These are phyloP conservation scores for Octodon degus DNA, from an alignment of 2,113 vertebrate species.

Conservation along the genomic window DNA sequence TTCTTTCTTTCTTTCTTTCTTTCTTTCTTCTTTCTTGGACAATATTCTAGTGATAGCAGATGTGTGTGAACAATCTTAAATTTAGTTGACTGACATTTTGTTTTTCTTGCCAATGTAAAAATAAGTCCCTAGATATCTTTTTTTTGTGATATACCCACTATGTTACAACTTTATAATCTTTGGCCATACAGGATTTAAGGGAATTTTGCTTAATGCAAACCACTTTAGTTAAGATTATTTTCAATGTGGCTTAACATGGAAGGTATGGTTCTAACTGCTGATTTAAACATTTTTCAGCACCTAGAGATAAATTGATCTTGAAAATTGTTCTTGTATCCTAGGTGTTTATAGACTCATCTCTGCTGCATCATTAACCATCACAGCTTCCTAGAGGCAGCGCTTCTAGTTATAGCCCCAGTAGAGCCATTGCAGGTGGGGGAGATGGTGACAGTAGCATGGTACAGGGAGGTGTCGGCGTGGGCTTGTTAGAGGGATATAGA, in stretches of 20 bases:
- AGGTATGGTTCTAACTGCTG: neutral
- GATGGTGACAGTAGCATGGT: neutral
- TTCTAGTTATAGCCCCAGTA: neutral
- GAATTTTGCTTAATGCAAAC: constrained; percentile 20
- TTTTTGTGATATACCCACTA: neutral
- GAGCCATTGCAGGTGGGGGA: neutral
- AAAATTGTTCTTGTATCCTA: neutral
- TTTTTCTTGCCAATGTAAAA: constrained; percentile 73
- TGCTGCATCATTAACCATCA: neutral
- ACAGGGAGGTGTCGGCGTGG: neutral
- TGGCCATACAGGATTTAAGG: neutral
- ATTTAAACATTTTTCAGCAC: neutral
- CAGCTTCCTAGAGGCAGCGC: neutral
- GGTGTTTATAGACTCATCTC: neutral
- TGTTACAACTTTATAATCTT: constrained; percentile 53
- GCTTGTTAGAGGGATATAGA: neutral
- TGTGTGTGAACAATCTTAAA: constrained; percentile 74
- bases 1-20: neutral
- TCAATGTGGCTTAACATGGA: neutral
- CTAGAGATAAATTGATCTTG: neutral
- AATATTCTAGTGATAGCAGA: constrained; percentile 76
- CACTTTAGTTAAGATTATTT: neutral
- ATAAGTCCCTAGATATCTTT: constrained; percentile 63
- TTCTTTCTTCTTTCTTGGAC: neutral
- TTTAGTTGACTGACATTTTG: constrained; percentile 81